Evolutionary conservation across 1,140 invertebrate genomes (phyloP), one percentile per base, ranked within the genome.

Genomic region (Aphidius gifuensis): DNA sequence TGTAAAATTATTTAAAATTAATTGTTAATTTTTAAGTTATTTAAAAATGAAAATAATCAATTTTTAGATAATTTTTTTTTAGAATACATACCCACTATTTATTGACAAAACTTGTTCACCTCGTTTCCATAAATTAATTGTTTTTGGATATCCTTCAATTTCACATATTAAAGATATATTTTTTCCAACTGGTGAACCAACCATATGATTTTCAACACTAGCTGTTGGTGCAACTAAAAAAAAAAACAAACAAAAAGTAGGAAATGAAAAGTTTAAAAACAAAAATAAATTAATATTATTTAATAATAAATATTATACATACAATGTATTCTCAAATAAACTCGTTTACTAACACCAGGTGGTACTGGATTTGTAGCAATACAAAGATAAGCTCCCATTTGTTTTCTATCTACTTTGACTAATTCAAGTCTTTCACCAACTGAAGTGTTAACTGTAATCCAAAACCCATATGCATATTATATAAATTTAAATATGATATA

Each of bases 291-390:
- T 1, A 44, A 4, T 55, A 8, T 6, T 5, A 42, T 16, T 8
- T 32, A 39, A 32, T 5, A 9, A 45, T 9, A 21, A 32, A 32
- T 32, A 32, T 32, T 46, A 65, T 79, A 89, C 89, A 89, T 82
- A 91, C 90, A 92, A 76, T 89, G 89, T 66, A 91, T 86, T 77
- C 84, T 86, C 39, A 91, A 84, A 73, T 87, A 85, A 68, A 91
- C 88, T 60, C 88, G 78, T 75, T 90, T 90, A 80, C 87, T 89
- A 64, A 90, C 87, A 43, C 88, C 87, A 42, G 89, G 89, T 5
- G 88, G 89, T 9, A 90, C 88, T 65, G 90, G 89, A 71, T 90
- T 90, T 68, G 83, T 86, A 8, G 88, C 88, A 70, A 90, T 90
- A 77, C 88, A 90, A 64, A 89, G 83, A 76, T 89, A 90, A 57